Percentiles rank a stretch among this genome's conserved stretches.
phyloP scores from a whole-genome alignment of 2,113 vertebrate genomes.

The Corynorhinus townsendii region DNA sequence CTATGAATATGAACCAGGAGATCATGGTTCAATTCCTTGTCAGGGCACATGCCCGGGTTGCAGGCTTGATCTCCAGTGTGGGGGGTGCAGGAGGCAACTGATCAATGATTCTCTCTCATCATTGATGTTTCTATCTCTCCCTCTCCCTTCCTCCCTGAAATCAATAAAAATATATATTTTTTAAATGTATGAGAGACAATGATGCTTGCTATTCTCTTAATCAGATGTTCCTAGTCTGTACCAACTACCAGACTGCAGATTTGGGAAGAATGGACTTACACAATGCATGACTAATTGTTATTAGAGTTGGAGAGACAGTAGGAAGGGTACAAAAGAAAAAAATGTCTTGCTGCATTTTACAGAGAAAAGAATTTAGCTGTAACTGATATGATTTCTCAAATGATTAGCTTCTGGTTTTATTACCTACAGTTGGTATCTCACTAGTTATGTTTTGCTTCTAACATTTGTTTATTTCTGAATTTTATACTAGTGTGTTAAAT shows the following conservation, averaged over 20 bases:
- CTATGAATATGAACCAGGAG: no score
- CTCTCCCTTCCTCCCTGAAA: no score
- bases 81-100: no score
- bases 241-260: background rate
- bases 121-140: no score
- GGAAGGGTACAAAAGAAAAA: background rate
- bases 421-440: background rate
- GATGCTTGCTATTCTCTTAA: background rate
- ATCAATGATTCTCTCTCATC: no score
- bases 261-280: background rate
- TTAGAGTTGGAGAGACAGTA: background rate
- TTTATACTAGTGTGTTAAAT: background rate
- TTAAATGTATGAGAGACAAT: background rate
- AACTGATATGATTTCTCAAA: background rate
- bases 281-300: background rate
- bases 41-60: no score
- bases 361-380: background rate
- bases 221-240: background rate
- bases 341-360: background rate
- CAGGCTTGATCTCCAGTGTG: no score
- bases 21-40: no score
- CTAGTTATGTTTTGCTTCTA: conserved; percentile 10
- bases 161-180: no score
- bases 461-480: background rate
- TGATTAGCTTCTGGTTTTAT: background rate